Evolutionary conservation across 2,888 invertebrate genomes (phyloP), one percentile per base, ranked within the genome.

Genomic region (Drosophila aldrichi): DNA sequence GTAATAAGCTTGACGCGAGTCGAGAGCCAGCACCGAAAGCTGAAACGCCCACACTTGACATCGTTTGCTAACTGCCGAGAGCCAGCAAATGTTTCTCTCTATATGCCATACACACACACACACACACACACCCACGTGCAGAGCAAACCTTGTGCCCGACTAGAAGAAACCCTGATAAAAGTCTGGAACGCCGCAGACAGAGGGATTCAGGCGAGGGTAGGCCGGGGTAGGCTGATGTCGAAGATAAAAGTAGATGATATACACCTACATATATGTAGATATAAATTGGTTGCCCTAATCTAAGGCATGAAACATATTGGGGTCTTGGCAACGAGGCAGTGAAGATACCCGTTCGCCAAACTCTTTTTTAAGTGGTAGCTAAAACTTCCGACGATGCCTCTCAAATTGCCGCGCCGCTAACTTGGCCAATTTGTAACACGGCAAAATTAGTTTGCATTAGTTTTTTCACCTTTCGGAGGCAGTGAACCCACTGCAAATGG

Each of bases 1-100:
- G 84, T 85, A 79, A 82, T 77, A 82, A 80, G 75, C 81, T 79
- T 62, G 71, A 70, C 70, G 79, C 74, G 51, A 63, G 67, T 74
- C 64, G 55, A 65, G 66, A 46, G 61, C 58, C 60, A 29, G 52
- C 41, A 48, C 48, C 41, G 51, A 74, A 77, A 64, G 68, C 66
- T 22, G 57, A 65, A 65, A 25, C 69, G 52, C 63, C 70, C 60
- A 54, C 78, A 82, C 82, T 82, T 82, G 82, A 82, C 82, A 82
- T 71, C 61, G 70, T 82, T 82, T 67, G 43, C 56, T 41, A 51
- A 65, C 65, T 40, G 66, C 54, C 63, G 70, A 72, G 69, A 67
- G 71, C 36, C 51, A 52, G 52, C 67, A 55, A 69, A 77, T 67
- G 57, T 70, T 65, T 64, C 48, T 64, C 40, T 65, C 52, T 56